phyloP scores from a whole-genome alignment of 2,888 invertebrate genomes.

The Ecdyonurus torrentis region DNA sequence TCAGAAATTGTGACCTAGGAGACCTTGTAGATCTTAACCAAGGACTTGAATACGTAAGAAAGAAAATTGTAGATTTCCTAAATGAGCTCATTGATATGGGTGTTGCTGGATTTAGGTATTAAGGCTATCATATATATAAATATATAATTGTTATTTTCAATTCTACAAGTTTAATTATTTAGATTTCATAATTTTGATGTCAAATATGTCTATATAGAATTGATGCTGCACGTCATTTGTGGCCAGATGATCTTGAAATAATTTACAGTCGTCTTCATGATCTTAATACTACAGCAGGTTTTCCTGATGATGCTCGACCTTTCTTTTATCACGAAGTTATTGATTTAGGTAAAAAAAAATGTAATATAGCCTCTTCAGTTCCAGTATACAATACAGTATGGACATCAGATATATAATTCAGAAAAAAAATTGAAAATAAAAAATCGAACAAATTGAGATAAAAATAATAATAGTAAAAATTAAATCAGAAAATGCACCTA shows the following conservation, averaged over 20 bases:
- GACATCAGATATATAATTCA: too few species aligned
- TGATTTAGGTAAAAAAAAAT: conserved; percentile 3
- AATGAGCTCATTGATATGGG: conserved; percentile 33
- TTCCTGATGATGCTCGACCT: conserved; percentile 14
- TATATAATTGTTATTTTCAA: too few species aligned
- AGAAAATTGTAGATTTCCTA: conserved; percentile 30
- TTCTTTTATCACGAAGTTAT: conserved; percentile 8
- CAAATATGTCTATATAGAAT: conserved; percentile 25
- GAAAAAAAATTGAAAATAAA: too few species aligned
- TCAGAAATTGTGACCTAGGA: conserved; percentile 28
- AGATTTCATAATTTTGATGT: too few species aligned
- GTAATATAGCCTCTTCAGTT: too few species aligned
- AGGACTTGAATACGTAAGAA: conserved; percentile 29
- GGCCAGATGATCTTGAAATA: conserved; percentile 26
- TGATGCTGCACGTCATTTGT: conserved; percentile 35
- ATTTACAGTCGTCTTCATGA: conserved; percentile 18
- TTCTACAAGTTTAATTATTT: too few species aligned
- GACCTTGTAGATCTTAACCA: conserved; percentile 35
- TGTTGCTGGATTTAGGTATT: conserved; percentile 44
- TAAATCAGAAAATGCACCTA: too few species aligned
- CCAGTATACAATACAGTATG: too few species aligned
- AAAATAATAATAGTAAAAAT: too few species aligned
- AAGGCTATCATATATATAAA: too few species aligned
- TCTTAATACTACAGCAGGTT: conserved; percentile 13
- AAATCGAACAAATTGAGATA: too few species aligned